Evolutionary conservation across 1,140 invertebrate genomes (phyloP).

Genomic region (Zaprionus nigranus): DNA sequence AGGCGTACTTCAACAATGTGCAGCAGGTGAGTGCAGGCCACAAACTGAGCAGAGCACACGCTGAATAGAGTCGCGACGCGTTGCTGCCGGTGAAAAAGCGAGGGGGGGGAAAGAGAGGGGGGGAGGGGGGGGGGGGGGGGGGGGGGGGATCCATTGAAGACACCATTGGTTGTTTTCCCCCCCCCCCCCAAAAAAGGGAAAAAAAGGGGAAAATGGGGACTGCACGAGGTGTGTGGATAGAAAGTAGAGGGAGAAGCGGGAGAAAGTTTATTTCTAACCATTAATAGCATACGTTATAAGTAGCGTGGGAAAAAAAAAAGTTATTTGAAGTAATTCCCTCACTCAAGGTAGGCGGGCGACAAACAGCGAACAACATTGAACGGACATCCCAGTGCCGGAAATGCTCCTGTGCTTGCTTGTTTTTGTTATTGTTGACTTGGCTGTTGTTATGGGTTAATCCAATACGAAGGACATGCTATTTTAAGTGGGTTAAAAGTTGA

Average conservation of each 20-base stretch:
- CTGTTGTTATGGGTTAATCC: conserved; percentile 63
- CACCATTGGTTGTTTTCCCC: no score
- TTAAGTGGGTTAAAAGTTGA: conserved; percentile 83
- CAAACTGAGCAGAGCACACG: conserved; percentile 15
- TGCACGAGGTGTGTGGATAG: no score
- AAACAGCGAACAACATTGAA: conserved; percentile 27
- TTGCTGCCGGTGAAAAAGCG: no score
- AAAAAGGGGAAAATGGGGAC: no score
- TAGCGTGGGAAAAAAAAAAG: no score
- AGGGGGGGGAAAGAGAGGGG: no score
- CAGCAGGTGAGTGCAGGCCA: conserved; percentile 86
- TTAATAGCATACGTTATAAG: conserved; percentile 56
- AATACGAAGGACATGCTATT: conserved; percentile 80
- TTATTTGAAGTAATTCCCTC: conserved; percentile 75
- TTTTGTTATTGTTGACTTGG: conserved; percentile 39
- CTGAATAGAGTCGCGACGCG: not conserved
- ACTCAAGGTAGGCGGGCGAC: no score
- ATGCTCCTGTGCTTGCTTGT: conserved; percentile 23
- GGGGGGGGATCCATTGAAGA: conserved; percentile 75
- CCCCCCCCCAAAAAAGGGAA: no score
- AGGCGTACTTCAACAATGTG: conserved; percentile 87
- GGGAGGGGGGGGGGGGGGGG: no score
- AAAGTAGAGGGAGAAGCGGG: no score
- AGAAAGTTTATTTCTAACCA: no score
- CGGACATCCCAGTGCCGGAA: conserved; percentile 17